Base-by-base conservation (phyloP, 2,113 vertebrate species). In the Steatornis caripensis region DNA sequence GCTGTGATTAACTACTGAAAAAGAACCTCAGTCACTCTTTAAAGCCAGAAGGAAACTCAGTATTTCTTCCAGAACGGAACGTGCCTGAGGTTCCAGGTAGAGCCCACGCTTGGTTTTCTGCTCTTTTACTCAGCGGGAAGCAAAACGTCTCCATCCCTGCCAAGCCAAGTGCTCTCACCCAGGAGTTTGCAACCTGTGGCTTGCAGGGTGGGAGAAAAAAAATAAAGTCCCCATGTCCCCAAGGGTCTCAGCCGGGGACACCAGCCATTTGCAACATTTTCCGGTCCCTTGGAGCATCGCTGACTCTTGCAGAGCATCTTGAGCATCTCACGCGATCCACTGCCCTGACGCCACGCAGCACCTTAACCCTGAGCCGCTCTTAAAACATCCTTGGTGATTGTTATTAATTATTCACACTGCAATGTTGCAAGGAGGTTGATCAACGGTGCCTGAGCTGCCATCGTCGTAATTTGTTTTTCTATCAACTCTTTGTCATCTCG, bases 161-260 rank as follows among this genome's bases (percentile, higher is more conserved):
- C 29, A 12, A 46, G 17, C 5, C 34, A 39, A 30, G 27, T 0
- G 9, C 32, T 69, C 45, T 60, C 11, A 23, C 20, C n/a, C 49
- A 1, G 64, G 71, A 19, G 17, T 76, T 27, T 19, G 5, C 26
- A 22, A 39, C 70, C 53, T 36, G 51, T 26, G 30, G 46, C 75
- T 8, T 9, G 3, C 0, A 0, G 37, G 27, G 51, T 5, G 0
- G 3, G 32, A 14, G 15, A 2, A 15, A 21, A 57, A 37, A 22
- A 37, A 22, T 5, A 1, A 37, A 24, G 24, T 39, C 26, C 27
- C 36, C 11, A 1, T 3, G 7, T 51, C 65, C 53, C 24, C 34
- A 23, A 16, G 69, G 41, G 45, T 70, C 70, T 69, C 29, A 12
- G n/a, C 24, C 54, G 53, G 51, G 45, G 51, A 5, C 29, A 39